Percentiles rank a stretch among this genome's conserved stretches.
phyloP scores from a whole-genome alignment of 1,140 invertebrate genomes.

The Tetraneura akinire region DNA sequence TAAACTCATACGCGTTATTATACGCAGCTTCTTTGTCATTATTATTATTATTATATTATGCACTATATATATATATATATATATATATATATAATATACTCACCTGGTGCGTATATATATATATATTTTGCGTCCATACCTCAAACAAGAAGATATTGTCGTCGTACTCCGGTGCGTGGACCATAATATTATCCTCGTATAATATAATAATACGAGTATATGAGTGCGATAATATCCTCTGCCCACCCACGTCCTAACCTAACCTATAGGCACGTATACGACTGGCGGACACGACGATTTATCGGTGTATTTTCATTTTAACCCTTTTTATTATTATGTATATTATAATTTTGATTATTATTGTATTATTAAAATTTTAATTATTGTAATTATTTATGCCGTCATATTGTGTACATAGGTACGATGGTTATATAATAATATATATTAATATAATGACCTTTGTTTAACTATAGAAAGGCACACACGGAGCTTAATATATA shows the following conservation, averaged over 20 bases:
- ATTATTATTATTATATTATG: neutral
- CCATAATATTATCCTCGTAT: neutral
- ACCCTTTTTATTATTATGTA: no score
- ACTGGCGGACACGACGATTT: conserved; percentile 32
- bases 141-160: conserved; percentile 37
- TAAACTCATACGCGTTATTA: neutral
- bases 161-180: conserved; percentile 28
- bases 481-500: no score
- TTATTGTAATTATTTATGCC: conserved; percentile 21
- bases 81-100: no score
- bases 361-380: no score
- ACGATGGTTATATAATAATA: no score
- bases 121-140: conserved; percentile 54
- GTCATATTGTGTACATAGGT: no score
- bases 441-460: neutral
- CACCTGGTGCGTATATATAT: no score
- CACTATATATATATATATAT: no score
- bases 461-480: no score
- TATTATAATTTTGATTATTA: no score
- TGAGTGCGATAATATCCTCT: conserved; percentile 27
- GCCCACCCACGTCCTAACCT: conserved; percentile 31
- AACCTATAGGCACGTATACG: no score
- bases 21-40: neutral
- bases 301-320: conserved; percentile 41
- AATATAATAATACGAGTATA: neutral